Conservation (phyloP, 2,888 invertebrate genomes). For the Campoplex capitator region DNA sequence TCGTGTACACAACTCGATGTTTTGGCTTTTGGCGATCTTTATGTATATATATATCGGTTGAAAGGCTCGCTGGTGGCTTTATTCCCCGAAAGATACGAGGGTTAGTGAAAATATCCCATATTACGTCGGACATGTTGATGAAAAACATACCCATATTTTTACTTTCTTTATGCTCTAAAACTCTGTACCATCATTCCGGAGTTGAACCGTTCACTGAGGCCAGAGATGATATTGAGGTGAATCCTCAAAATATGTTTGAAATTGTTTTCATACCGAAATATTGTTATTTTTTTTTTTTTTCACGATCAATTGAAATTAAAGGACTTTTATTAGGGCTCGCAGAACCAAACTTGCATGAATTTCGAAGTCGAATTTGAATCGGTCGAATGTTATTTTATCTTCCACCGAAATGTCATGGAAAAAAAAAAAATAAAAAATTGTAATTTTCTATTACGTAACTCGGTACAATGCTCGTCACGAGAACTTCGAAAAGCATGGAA, state of each 20-base stretch:
- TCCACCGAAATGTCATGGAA: neutral
- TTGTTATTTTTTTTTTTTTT: neutral
- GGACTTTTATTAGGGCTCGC: neutral
- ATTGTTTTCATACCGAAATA: neutral
- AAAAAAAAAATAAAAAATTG: neutral
- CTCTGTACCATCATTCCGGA: neutral
- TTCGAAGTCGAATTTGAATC: neutral
- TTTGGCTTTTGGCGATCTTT: neutral
- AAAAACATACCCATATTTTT: constrained; percentile 25
- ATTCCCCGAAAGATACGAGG: constrained; percentile 31
- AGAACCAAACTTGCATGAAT: neutral
- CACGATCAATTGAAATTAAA: neutral
- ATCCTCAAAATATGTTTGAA: neutral
- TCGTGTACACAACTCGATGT: constrained; percentile 30
- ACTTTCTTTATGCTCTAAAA: neutral
- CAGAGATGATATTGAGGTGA: neutral
- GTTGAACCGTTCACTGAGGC: too few relatives aligned
- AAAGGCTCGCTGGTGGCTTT: constrained; percentile 26
- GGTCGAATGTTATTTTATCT: neutral
- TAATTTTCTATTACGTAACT: neutral
- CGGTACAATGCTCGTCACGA: neutral
- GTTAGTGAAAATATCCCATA: constrained; percentile 61
- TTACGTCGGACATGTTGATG: constrained; percentile 57
- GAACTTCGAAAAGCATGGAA: neutral
- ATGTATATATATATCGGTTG: neutral